A percentile compares a stretch with the other conserved stretches of the same genome.
Conservation (phyloP, 2,888 invertebrate species). For the Eulithis prunata region DNA sequence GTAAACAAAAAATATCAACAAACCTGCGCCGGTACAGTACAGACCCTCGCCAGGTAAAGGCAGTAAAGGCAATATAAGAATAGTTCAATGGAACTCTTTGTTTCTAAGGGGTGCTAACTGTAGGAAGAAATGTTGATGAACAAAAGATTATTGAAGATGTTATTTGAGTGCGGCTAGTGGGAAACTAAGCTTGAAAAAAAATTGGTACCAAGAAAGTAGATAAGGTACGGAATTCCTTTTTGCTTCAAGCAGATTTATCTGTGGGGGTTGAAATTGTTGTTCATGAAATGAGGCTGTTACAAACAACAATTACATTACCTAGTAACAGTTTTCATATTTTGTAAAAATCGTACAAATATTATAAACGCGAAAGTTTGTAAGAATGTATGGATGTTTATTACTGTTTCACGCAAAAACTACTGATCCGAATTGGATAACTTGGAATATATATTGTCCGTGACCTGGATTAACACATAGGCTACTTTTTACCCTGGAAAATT, state of each 20-base stretch:
- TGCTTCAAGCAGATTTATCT: neutral
- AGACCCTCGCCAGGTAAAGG: constrained; percentile 61
- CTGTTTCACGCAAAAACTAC: too few relatives aligned
- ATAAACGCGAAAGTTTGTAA: too few relatives aligned
- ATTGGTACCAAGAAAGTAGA: neutral
- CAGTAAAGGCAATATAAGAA: constrained; percentile 44
- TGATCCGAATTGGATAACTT: too few relatives aligned
- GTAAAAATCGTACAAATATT: too few relatives aligned
- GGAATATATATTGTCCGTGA: too few relatives aligned
- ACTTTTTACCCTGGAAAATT: too few relatives aligned
- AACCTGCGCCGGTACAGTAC: constrained; percentile 49
- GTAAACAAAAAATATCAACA: constrained; percentile 71
- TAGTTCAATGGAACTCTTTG: constrained; percentile 39
- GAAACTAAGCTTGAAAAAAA: constrained; percentile 1
- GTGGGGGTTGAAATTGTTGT: too few relatives aligned
- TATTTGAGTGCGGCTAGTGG: constrained; percentile 8
- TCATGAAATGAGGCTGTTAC: too few relatives aligned
- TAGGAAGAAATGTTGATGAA: constrained; percentile 16
- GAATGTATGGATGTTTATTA: too few relatives aligned
- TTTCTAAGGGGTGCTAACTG: constrained; percentile 1
- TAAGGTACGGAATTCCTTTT: neutral
- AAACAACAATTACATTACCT: too few relatives aligned
- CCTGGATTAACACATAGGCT: too few relatives aligned
- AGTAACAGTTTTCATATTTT: too few relatives aligned
- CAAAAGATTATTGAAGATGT: constrained; percentile 19